phyloP scores from a whole-genome alignment of 2,888 invertebrate genomes.

The Amorpha juglandis region DNA sequence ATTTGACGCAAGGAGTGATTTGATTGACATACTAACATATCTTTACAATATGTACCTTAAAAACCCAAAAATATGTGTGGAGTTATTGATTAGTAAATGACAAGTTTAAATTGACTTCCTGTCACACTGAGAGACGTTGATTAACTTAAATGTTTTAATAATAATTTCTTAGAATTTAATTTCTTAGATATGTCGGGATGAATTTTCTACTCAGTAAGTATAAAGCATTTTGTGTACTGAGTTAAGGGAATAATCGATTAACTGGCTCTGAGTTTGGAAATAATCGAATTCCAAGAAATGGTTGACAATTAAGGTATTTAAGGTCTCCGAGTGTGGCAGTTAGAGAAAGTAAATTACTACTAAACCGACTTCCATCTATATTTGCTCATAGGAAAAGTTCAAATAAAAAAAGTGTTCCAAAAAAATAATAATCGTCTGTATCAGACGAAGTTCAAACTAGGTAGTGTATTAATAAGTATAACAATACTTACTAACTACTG shows the following conservation, averaged over 20 bases:
- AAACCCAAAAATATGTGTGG: conserved; percentile 15
- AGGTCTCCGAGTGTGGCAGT: too few species aligned
- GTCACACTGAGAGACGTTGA: too few species aligned
- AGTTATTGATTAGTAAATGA: conserved; percentile 10
- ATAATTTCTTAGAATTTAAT: too few species aligned
- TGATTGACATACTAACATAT: conserved; percentile 30
- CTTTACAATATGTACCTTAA: conserved; percentile 26
- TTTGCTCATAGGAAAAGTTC: conserved; percentile 75
- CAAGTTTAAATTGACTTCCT: conserved; percentile 9
- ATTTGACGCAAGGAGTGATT: conserved; percentile 21
- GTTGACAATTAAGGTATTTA: too few species aligned
- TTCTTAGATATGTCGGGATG: too few species aligned
- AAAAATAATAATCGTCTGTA: conserved; percentile 74
- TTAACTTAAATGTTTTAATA: too few species aligned
- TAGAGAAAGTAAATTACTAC: conserved; percentile 17
- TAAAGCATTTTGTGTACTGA: too few species aligned
- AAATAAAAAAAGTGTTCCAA: conserved; percentile 68
- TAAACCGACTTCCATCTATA: conserved; percentile 42
- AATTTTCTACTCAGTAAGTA: too few species aligned
- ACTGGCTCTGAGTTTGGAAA: too few species aligned
- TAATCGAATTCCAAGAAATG: too few species aligned
- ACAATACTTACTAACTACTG: conserved; percentile 68
- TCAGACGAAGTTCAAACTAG: conserved; percentile 82
- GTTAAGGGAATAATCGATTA: too few species aligned
- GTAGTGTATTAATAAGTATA: conserved; percentile 65